Percentiles rank a stretch among this genome's conserved stretches.
Conservation (phyloP, 2,113 vertebrate species). For the Cephalopholis sonnerati region DNA sequence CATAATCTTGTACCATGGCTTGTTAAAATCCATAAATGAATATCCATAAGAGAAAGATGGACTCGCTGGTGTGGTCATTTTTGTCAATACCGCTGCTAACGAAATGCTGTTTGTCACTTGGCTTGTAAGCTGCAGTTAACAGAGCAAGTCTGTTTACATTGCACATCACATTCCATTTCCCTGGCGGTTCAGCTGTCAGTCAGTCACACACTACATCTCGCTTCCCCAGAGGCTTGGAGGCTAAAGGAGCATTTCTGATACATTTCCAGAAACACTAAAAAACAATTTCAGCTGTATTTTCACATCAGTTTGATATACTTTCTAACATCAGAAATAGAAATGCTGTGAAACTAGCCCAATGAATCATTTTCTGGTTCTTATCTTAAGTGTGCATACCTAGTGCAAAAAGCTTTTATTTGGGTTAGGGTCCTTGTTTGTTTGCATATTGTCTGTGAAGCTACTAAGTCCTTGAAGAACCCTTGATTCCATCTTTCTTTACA, state of each 20-base stretch:
- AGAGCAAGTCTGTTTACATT: constrained; percentile 33
- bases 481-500: constrained; percentile 39
- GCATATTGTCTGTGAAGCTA: not conserved
- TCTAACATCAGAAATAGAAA: not conserved
- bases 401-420: not conserved
- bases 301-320: not conserved
- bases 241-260: constrained; percentile 35
- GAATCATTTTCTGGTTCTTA: not conserved
- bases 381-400: not conserved
- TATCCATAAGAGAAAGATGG: not conserved
- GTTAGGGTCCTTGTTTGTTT: constrained; percentile 8
- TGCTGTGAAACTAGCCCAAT: not conserved
- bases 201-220: constrained; percentile 2
- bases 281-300: not conserved
- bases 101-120: constrained; percentile 38
- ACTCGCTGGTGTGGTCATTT: constrained; percentile 12
- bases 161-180: constrained; percentile 21
- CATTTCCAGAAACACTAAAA: not conserved
- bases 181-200: constrained; percentile 37
- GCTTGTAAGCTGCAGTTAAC: constrained; percentile 35
- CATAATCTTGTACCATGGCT: not conserved
- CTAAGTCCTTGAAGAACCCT: constrained; percentile 18
- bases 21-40: not conserved
- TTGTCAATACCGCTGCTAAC: not conserved
- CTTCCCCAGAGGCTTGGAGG: not conserved